Conservation (phyloP, 2,797 vertebrate species). For the Manis crassicaudata region DNA sequence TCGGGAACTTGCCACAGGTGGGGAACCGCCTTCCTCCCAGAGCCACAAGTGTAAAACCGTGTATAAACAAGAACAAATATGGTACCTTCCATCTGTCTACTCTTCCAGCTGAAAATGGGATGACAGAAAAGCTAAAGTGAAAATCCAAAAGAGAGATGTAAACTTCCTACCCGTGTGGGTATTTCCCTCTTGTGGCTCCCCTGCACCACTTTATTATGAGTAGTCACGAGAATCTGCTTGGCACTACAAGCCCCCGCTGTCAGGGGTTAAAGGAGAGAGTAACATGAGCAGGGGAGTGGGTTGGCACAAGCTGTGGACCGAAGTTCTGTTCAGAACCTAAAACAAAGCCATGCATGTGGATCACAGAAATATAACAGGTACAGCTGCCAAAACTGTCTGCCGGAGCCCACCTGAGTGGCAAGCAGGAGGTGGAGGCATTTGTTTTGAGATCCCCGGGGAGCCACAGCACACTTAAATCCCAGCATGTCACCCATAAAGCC, state of each 20-base stretch:
- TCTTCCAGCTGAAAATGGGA: not conserved
- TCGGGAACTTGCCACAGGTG: no score
- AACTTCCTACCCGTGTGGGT: not conserved
- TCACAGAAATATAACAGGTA: not conserved
- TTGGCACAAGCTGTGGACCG: not conserved
- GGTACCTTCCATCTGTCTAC: not conserved
- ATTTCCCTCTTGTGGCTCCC: not conserved
- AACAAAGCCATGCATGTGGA: slow-evolving; percentile 28
- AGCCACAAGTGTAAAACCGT: not conserved
- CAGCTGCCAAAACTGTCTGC: slow-evolving; percentile 61
- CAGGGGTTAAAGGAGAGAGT: slow-evolving; percentile 2
- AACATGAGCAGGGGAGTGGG: not conserved
- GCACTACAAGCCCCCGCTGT: not conserved
- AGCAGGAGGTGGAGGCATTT: not conserved
- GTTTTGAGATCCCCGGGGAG: not conserved
- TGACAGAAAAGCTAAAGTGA: not conserved
- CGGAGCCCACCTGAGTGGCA: slow-evolving; percentile 19
- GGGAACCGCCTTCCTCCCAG: no score
- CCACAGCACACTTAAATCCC: not conserved
- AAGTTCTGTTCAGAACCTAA: slow-evolving; percentile 50
- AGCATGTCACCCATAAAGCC: not conserved
- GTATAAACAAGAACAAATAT: not conserved
- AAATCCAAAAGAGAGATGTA: not conserved
- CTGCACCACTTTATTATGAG: not conserved
- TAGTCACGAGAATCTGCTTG: not conserved